Percentiles rank a stretch among this genome's conserved stretches.
These are phyloP conservation scores for Thereva unica DNA, from an alignment of 2,888 invertebrate genomes.

Conservation along the genomic window DNA sequence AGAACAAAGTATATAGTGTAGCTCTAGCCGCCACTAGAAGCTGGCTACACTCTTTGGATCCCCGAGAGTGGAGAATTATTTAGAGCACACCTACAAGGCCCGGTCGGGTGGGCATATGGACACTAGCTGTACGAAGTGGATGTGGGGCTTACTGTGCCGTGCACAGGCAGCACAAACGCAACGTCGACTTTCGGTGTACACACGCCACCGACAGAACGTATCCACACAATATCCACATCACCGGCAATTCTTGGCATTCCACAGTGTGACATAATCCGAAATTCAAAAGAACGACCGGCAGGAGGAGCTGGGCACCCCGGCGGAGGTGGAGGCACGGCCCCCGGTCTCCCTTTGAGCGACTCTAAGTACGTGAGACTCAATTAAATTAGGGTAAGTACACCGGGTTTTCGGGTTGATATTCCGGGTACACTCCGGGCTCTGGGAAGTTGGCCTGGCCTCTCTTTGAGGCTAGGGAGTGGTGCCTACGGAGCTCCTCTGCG, in stretches of 20 bases:
- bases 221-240: not conserved
- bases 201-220: too few species aligned
- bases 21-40: too few species aligned
- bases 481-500: too few species aligned
- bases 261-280: slow-evolving; percentile 31
- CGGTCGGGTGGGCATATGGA: slow-evolving; percentile 15
- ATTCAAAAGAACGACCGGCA: slow-evolving; percentile 12
- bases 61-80: slow-evolving; percentile 14
- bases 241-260: slow-evolving; percentile 35
- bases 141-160: too few species aligned
- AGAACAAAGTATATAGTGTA: not conserved
- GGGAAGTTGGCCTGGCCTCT: too few species aligned
- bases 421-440: too few species aligned
- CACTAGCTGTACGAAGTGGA: not conserved
- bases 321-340: too few species aligned
- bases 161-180: too few species aligned
- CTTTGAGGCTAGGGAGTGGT: too few species aligned
- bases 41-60: too few species aligned
- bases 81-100: slow-evolving; percentile 30
- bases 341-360: not conserved
- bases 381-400: slow-evolving; percentile 20
- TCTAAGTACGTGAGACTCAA: slow-evolving; percentile 2
- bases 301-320: not conserved
- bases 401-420: too few species aligned
- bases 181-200: too few species aligned